These are phyloP conservation scores for Amblyopsis rosae DNA, from an alignment of 2,113 vertebrate species.

Conservation along the genomic window DNA sequence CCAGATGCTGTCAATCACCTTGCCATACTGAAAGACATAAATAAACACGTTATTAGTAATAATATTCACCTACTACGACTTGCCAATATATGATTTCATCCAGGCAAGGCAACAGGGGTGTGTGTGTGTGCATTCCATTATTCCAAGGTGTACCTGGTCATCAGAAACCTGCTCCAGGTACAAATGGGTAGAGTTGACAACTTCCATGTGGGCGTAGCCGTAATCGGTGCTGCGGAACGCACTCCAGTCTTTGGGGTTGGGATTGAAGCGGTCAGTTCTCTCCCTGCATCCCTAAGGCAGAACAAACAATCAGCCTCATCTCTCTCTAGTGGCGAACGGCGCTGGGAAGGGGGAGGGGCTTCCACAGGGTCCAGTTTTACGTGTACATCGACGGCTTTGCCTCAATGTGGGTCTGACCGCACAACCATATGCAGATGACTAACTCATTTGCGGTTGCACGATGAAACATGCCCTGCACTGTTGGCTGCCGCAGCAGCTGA, in stretches of 20 bases:
- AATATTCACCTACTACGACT: slow-evolving; percentile 10
- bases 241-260: slow-evolving; percentile 82
- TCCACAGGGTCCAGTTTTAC: slow-evolving; percentile 38
- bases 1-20: slow-evolving; percentile 85
- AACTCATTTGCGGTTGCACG: slow-evolving; percentile 50
- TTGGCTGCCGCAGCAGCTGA: slow-evolving; percentile 56
- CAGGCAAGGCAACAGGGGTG: background rate
- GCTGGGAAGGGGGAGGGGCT: slow-evolving; percentile 4
- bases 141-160: slow-evolving; percentile 79
- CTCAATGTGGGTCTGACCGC: slow-evolving; percentile 33
- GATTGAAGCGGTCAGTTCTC: slow-evolving; percentile 78
- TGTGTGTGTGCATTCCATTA: background rate
- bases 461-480: slow-evolving; percentile 39
- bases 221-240: slow-evolving; percentile 84
- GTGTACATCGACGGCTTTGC: slow-evolving; percentile 45
- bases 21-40: slow-evolving; percentile 78
- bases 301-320: slow-evolving; percentile 4
- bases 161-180: slow-evolving; percentile 90
- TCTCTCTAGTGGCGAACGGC: slow-evolving; percentile 6
- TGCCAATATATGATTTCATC: background rate
- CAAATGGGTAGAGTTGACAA: slow-evolving; percentile 82
- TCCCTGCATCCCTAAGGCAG: slow-evolving; percentile 83
- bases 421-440: slow-evolving; percentile 53
- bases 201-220: slow-evolving; percentile 82
- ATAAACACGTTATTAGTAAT: slow-evolving; percentile 22